Base-by-base conservation (phyloP, 2,797 vertebrate species). In the Chaetodon trifasciatus region DNA sequence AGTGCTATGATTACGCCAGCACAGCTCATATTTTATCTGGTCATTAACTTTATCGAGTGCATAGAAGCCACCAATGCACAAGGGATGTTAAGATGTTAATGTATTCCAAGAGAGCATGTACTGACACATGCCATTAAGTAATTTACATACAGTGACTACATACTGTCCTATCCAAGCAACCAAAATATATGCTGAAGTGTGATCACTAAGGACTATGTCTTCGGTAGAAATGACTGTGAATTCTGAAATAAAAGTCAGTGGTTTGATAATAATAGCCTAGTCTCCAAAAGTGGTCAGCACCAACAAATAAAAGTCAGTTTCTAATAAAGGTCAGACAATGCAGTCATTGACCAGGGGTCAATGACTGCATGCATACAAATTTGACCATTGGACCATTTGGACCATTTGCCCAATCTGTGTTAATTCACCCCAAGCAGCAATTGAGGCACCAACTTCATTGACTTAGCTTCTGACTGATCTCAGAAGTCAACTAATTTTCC, bases 21-120 rank as follows among this genome's bases (percentile, higher is more conserved):
- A 13, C 23, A 60, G 57, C 35, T 72, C 11, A 21, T 61, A 37
- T 50, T 63, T 63, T 40, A 69, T 70, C 53, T 65, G n/a, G 1
- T 68, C 71, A 28, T 82, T 63, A 73, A 63, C 16, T 40, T 60
- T 40, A 69, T 57, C 47, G 49, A 17, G 21, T 52, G 47, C 19
- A 23, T 63, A 19, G 17, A 58, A 46, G 24, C 47, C 35, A 19
- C 5, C 6, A n/a, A 13, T 35, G 17, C 15, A n/a, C 4, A 2
- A 23, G 12, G 49, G 21, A 53, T 23, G 37, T 47, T 63, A 37
- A 46, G 9, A 64, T 19, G 52, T 35, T 61, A 1, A 53, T 47
- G 42, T 28, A 13, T 46, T 39, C 8, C 23, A 62, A 53, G 15
- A 16, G 7, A 2, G 5, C 15, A 37, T 50, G 9, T 40, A 58